These are phyloP conservation scores for Drosophila pruinosa DNA, from an alignment of 1,140 invertebrate genomes.

Conservation along the genomic window DNA sequence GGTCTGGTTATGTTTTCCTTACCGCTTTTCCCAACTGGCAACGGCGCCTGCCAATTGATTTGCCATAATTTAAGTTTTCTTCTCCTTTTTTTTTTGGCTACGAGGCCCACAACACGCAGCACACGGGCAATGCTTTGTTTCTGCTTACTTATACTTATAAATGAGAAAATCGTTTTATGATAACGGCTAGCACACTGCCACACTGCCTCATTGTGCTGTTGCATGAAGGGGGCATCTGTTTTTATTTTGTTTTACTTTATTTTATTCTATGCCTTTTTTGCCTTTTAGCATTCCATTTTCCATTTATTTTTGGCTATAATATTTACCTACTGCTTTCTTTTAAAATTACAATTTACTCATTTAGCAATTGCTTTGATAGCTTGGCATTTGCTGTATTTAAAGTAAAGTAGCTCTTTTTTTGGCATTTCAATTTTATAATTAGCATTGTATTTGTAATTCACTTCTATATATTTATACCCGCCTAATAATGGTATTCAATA, in stretches of 20 bases:
- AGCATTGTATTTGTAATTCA: background rate
- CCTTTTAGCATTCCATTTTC: background rate
- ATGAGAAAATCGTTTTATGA: slow-evolving; percentile 81
- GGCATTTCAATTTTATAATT: no score
- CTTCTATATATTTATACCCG: background rate
- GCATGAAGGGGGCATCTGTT: slow-evolving; percentile 15
- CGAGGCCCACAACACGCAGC: background rate
- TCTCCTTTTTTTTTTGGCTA: slow-evolving; percentile 6
- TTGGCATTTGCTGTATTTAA: no score
- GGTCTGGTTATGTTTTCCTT: slow-evolving; percentile 38
- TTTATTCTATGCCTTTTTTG: background rate
- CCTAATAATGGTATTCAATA: no score
- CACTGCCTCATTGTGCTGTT: background rate
- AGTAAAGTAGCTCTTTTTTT: no score
- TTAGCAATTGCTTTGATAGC: background rate
- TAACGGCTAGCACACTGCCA: slow-evolving; percentile 43
- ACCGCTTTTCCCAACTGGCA: slow-evolving; percentile 1
- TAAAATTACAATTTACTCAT: slow-evolving; percentile 6
- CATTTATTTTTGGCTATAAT: background rate
- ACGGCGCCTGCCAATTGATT: slow-evolving; percentile 66
- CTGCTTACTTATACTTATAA: slow-evolving; percentile 44
- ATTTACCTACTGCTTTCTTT: background rate
- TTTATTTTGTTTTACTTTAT: slow-evolving; percentile 18
- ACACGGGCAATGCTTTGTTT: slow-evolving; percentile 18
- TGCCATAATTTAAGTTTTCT: slow-evolving; percentile 79